Base-by-base conservation (phyloP, 2,888 invertebrate species). In the Drosophila limbata region DNA sequence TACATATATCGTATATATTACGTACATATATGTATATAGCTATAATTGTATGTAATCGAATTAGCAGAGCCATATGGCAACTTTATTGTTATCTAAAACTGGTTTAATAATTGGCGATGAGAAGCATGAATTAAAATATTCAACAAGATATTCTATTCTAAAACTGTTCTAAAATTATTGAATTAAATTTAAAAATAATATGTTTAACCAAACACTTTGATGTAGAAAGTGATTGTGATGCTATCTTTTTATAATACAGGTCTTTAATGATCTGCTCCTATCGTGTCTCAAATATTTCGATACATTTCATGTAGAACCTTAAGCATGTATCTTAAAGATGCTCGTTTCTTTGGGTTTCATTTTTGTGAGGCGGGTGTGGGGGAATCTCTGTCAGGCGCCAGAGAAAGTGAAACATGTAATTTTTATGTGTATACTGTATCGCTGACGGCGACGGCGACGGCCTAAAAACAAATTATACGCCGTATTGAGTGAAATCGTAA, bases 401-500 rank as follows among this genome's bases (percentile, higher is more conserved):
- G 88, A 85, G 84, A 85, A 85, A 85, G 84, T 85, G 84, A 85
- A 85, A 85, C 84, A 88, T 85, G 81, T 87, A 84, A 82, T 86
- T 85, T 83, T 65, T 51, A 48, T 37, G 44, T 33, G 17, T 71
- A 51, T 52, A 21, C 62, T 21, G 21, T 28, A 64, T 39, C 39
- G 44, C 52, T 61, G 63, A 44, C 42, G 61, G 67, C 47, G 63
- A 44, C 42, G 61, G 67, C 47, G 74, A 13, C 80, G 87, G 82
- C 84, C 84, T 80, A 84, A 71, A 84, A 84, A 79, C 73, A 75
- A 87, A 80, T 84, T 78, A 84, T 82, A 82, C 72, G 71, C 68
- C 72, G 73, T 79, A 89, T 88, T 86, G 81, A 82, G 88, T 86
- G 88, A 88, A 88, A 88, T 84, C 89, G 87, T 89, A 89, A 88